Base-by-base conservation (phyloP, 2,888 invertebrate genomes). In the Drosophila formosana region DNA sequence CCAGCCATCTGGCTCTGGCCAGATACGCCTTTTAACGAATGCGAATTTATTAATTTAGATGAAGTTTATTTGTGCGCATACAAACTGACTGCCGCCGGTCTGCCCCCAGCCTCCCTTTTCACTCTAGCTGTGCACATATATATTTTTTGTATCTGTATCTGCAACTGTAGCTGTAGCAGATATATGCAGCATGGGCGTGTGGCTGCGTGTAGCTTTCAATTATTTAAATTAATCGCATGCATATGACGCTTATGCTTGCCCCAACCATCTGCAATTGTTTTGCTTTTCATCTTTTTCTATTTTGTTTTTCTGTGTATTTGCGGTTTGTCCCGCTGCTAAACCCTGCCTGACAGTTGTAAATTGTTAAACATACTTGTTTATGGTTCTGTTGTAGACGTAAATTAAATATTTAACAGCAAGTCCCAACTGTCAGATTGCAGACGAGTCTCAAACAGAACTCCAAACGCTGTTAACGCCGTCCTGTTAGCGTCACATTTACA, bases 21-120 rank as follows among this genome's bases (percentile, higher is more conserved):
- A 41, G 52, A 43, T 43, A 53, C 53, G 66, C 66, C 66, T 65
- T 50, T 66, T 55, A 66, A 68, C 50, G 66, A 66, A 67, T 70
- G 67, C 56, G 61, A 70, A 67, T 70, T 67, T 66, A 73, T 72
- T 72, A 73, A 73, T 68, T 72, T 63, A 72, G 73, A 63, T 61
- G 53, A 55, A 69, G 61, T 69, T 69, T 64, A 49, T 68, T 47
- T 72, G 49, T 49, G 49, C 45, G 34, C 39, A 39, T 6, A 39
- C 39, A 39, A 6, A 39, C 37, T 2, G n/a, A 37, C 37, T 5
- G 11, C 34, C 11, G 34, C 4, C 34, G 8, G 11, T 11, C 34
- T 11, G 34, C 34, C 34, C 34, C 30, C 30, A 28, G 60, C n/a
- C 13, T 56, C 34, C 13, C 26, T 56, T 18, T 37, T 9, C 26